A percentile compares a stretch with the other conserved stretches of the same genome.
Conservation (phyloP, 1,140 invertebrate genomes). For the Heliconius congener region DNA sequence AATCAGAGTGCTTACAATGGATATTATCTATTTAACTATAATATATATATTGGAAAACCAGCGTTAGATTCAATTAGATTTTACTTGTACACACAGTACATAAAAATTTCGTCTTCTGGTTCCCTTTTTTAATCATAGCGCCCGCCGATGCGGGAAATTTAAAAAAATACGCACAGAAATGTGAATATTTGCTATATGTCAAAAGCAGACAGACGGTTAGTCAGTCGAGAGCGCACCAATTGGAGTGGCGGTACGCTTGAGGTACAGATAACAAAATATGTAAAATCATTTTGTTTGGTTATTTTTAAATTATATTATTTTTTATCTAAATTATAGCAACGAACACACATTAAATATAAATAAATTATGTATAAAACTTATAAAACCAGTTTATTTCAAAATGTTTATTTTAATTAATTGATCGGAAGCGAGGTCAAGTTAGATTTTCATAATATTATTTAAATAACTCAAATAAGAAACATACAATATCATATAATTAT, state of each 20-base stretch:
- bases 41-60: too few relatives aligned
- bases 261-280: constrained; percentile 21
- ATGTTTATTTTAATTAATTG: too few relatives aligned
- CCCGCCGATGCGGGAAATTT: neutral
- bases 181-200: constrained; percentile 33
- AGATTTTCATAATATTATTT: too few relatives aligned
- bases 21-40: neutral
- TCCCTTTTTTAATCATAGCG: constrained; percentile 10
- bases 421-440: too few relatives aligned
- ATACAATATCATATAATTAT: too few relatives aligned
- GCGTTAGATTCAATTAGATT: neutral
- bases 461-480: too few relatives aligned
- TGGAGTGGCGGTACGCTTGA: constrained; percentile 18
- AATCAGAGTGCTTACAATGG: too few relatives aligned
- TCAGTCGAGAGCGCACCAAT: constrained; percentile 22
- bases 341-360: too few relatives aligned
- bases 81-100: neutral
- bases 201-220: constrained; percentile 29
- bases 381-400: too few relatives aligned
- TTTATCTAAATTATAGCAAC: neutral
- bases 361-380: too few relatives aligned
- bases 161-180: constrained; percentile 15
- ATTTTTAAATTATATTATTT: neutral
- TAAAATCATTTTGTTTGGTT: neutral
- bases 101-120: neutral